Conservation (phyloP, 2,113 vertebrate species). For the Excalfactoria chinensis region DNA sequence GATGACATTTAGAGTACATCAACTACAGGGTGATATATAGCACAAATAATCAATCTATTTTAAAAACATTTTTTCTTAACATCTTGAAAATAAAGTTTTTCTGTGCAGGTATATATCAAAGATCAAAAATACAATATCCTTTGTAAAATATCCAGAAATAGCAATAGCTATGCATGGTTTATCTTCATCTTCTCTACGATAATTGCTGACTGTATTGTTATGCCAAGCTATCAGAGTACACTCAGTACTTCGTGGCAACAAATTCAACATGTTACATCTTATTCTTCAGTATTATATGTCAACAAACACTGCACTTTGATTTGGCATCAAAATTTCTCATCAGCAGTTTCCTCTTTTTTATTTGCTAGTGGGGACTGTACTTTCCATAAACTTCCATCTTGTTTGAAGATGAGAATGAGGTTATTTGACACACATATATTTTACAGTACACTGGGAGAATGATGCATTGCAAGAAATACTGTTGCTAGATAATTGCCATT, state of each 20-base stretch:
- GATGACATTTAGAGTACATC: not conserved
- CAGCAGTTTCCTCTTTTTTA: not conserved
- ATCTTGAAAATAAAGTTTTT: not conserved
- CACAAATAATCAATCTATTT: not conserved
- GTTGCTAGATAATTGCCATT: constrained; percentile 17
- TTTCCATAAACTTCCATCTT: not conserved
- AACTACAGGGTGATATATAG: not conserved
- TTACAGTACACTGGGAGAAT: not conserved
- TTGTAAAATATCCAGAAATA: not conserved
- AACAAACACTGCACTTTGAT: constrained; percentile 3
- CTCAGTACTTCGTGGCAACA: not conserved
- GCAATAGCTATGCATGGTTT: not conserved
- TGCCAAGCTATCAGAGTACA: not conserved
- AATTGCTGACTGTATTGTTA: not conserved
- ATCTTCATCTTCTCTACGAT: not conserved
- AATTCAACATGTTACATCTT: not conserved
- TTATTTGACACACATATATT: not conserved
- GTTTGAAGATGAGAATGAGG: not conserved
- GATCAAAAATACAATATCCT: not conserved
- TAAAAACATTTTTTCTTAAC: not conserved
- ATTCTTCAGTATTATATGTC: constrained; percentile 21
- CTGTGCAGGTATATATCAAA: not conserved
- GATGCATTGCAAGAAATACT: not conserved
- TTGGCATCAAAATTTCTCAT: not conserved
- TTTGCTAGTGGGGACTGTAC: not conserved